phyloP scores from a whole-genome alignment of 2,888 invertebrate species.

The Pachliopta kotzebuea region DNA sequence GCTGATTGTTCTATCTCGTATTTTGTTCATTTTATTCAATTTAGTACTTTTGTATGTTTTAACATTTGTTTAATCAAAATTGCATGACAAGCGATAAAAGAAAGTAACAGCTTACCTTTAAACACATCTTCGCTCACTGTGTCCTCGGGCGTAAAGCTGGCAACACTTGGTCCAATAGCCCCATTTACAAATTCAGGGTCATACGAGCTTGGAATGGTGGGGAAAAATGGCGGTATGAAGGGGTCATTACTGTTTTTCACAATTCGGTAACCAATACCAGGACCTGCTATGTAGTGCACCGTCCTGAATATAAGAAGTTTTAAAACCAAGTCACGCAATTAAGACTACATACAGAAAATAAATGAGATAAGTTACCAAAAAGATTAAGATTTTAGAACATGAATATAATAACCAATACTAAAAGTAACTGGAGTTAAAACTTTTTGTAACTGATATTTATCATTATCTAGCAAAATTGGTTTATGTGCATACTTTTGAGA shows the following conservation, averaged over 20 bases:
- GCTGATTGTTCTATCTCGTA: too few species aligned
- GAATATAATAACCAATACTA: too few species aligned
- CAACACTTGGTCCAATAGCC: slow-evolving; percentile 41
- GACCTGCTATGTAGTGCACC: slow-evolving; percentile 89
- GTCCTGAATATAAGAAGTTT: slow-evolving; percentile 65
- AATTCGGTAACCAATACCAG: slow-evolving; percentile 88
- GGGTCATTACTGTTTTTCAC: slow-evolving; percentile 86
- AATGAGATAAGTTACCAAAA: neutral
- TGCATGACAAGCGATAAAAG: neutral
- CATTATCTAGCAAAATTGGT: too few species aligned
- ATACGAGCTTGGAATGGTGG: slow-evolving; percentile 79
- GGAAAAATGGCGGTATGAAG: slow-evolving; percentile 81
- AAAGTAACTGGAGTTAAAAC: too few species aligned
- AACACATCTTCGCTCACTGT: slow-evolving; percentile 61
- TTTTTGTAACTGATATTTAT: too few species aligned
- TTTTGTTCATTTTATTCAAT: neutral
- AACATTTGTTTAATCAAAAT: neutral
- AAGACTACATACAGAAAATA: neutral
- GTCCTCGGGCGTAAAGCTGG: slow-evolving; percentile 47
- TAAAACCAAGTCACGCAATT: neutral
- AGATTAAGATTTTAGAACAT: too few species aligned
- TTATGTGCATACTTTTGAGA: too few species aligned
- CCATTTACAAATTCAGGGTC: slow-evolving; percentile 70
- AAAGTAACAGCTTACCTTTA: slow-evolving; percentile 54
- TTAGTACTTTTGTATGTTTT: neutral